Evolutionary conservation across 2,888 invertebrate species (phyloP).

Genomic region (Micropterix aruncella): DNA sequence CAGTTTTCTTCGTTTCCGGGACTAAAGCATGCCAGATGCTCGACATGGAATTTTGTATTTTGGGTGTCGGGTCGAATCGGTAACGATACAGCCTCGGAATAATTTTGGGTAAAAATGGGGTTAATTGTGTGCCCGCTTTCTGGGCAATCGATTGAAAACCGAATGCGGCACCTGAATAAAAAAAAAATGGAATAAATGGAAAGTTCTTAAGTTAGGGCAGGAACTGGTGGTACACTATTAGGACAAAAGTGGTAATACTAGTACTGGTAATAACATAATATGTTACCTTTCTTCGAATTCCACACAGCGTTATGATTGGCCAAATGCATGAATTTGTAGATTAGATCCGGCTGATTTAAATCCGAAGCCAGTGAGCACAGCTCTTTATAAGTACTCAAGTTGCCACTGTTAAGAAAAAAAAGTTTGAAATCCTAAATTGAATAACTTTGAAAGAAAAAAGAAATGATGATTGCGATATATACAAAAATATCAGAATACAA

Average conservation of each 20-base stretch:
- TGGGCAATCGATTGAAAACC: conserved; percentile 80
- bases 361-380: conserved; percentile 87
- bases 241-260: not conserved
- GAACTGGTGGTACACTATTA: not conserved
- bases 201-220: not conserved
- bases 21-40: conserved; percentile 90
- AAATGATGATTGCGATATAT: not conserved
- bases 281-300: conserved; percentile 73
- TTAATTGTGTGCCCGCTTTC: conserved; percentile 70
- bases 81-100: conserved; percentile 78
- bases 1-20: conserved; percentile 69
- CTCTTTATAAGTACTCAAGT: conserved; percentile 87
- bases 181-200: conserved; percentile 7
- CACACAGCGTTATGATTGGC: conserved; percentile 91
- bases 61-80: conserved; percentile 87
- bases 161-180: conserved; percentile 70
- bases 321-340: conserved; percentile 92
- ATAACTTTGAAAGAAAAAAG: conserved; percentile 5
- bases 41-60: conserved; percentile 85
- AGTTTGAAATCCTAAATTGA: conserved; percentile 2
- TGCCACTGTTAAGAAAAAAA: conserved; percentile 42
- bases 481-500: not conserved
- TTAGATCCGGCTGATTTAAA: conserved; percentile 85
- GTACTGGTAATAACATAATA: too few relatives aligned
- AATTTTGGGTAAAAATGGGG: conserved; percentile 69